Evolutionary conservation across 2,797 vertebrate genomes (phyloP).

Genomic region (Mycteria americana): DNA sequence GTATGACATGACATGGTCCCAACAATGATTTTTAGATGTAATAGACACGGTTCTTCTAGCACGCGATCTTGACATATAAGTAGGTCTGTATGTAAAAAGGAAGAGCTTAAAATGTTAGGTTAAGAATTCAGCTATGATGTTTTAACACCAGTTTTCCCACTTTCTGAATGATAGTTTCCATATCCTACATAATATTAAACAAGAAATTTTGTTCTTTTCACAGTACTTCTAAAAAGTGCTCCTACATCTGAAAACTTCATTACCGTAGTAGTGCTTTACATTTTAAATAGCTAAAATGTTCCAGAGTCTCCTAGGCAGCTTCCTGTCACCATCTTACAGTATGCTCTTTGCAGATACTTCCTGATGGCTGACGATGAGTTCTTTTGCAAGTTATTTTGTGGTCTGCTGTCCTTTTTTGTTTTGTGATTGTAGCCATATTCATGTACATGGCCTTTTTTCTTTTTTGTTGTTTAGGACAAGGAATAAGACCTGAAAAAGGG

Average conservation of each 20-base stretch:
- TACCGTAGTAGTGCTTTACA: neutral
- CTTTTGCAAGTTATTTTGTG: neutral
- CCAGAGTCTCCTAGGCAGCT: neutral
- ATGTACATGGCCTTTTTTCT: no score
- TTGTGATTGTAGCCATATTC: neutral
- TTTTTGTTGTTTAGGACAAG: neutral
- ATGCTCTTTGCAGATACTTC: neutral
- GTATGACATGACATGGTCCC: neutral
- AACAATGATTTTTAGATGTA: neutral
- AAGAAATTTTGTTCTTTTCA: neutral
- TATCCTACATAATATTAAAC: neutral
- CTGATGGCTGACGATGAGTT: neutral
- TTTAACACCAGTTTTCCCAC: neutral
- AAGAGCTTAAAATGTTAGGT: neutral
- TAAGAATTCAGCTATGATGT: neutral
- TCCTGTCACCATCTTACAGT: neutral
- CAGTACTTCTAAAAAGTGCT: neutral
- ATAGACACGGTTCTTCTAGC: neutral
- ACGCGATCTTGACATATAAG: neutral
- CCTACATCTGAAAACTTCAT: neutral
- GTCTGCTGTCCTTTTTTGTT: neutral
- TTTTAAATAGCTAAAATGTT: slow-evolving; percentile 4
- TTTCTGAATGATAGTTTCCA: neutral
- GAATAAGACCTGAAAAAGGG: neutral
- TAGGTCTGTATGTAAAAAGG: neutral